Base-by-base conservation (phyloP, 30 jellyfish, hydroid and myxozoan genomes). In the Mastigias papua region DNA sequence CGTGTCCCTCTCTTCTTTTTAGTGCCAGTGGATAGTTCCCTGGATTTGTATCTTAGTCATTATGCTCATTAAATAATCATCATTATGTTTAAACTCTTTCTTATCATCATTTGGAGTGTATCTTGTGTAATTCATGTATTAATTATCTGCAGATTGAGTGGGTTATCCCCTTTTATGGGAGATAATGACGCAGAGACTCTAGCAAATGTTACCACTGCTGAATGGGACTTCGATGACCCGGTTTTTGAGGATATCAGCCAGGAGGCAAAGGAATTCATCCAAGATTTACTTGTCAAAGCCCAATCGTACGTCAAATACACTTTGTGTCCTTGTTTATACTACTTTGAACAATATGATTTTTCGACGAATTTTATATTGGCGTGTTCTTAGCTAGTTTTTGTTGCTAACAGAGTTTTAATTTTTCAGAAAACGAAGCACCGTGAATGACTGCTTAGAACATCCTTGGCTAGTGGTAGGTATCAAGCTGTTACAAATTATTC, bases 141-240 rank as follows among this genome's bases (percentile, higher is more conserved):
- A 37, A 37, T 37, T 51, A 1, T 51, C 2, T 17, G 0, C 84
- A 89, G 97, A 48, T 86, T 95, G 72, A 90, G 98, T 69, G 99
- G 99, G 23, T 88, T 95, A 28, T 95, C 99, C 2, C 99, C 99
- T 20, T 95, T 95, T 65, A 96, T 96, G 97, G 99, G 99, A 67
- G 99, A 95, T 75, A 90, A 90, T 54, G 99, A 95, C 54, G 82
- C 97, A 6, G 99, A 95, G 61, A 95, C 99, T 13, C 92, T 95
- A 57, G 76, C 99, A 23, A 95, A 95, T 64, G 97, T 95, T 34
- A 95, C 99, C 6, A 48, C 91, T 16, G 99, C 96, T 5, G 99
- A 95, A 75, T 95, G 99, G 99, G 99, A 95, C 72, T 95, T 95
- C 81, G 99, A 95, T 72, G 99, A 95, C 80, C 99, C 99, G 2